Evolutionary conservation across 2,888 invertebrate species (phyloP), one percentile per base, ranked within the genome.

Genomic region (Vannuccia rotundouncinata): DNA sequence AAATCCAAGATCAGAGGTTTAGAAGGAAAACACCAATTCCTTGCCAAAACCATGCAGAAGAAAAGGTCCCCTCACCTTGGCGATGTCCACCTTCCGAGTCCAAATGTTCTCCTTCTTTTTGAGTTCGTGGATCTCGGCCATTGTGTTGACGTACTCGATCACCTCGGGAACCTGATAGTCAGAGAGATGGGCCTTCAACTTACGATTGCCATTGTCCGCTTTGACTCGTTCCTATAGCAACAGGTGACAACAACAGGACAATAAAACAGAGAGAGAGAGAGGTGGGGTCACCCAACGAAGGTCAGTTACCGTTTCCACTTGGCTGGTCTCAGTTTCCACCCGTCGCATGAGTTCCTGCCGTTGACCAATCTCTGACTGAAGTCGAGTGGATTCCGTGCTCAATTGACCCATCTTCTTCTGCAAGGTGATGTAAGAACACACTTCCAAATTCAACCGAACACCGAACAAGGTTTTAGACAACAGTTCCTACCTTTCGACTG

Each of bases 81-180:
- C 88, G 82, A 88, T 88, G 83, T 88, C 88, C 13, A 88, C 87
- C 83, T 88, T 88, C 77, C 88, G 83, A 81, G 87, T 87, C 88
- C 88, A 88, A 82, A 85, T 87, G 82, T 85, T 85, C 31, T 87
- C 86, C 81, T 87, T 87, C 84, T 88, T 88, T 83, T 86, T 85
- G 1, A 88, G 83, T 82, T 88, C 87, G 83, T 88, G 87, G 13
- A 87, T 82, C 73, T 85, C 85, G 1, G 87, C 87, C 80, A 86
- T 87, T 80, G 87, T 87, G 45, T 83, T 83, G 1, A 88, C 88
- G 82, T 88, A 88, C 45, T 87, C 87, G 86, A 88, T 87, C 1
- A 88, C 88, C 31, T 86, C 87, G 5, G 88, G 88, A 1, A 88
- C 88, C 22, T 84, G 82, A 83, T 85, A 88, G 81, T 88, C 87